A percentile compares a stretch with the other conserved stretches of the same genome.
Conservation (phyloP, 2,797 vertebrate species). For the Fratercula arctica region DNA sequence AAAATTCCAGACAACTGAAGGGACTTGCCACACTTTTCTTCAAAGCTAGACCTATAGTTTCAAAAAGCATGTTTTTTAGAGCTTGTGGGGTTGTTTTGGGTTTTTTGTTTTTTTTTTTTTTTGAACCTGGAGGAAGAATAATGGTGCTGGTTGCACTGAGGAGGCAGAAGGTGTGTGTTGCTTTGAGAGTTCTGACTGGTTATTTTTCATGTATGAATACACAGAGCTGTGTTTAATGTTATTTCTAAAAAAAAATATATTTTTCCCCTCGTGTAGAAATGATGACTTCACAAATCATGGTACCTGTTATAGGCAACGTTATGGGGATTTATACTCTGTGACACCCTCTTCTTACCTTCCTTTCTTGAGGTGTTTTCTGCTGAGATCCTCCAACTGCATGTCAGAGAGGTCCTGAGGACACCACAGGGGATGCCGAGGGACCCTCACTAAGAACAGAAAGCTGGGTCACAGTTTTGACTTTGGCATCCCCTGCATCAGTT, state of each 20-base stretch:
- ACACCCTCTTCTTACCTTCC: background rate
- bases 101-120: background rate
- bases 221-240: background rate
- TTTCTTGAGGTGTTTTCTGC: background rate
- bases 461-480: background rate
- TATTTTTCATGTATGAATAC: background rate
- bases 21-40: background rate
- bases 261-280: background rate
- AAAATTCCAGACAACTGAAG: background rate
- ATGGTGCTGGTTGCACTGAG: background rate
- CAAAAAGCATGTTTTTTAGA: background rate
- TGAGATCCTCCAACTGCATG: background rate
- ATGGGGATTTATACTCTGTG: background rate
- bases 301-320: background rate
- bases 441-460: background rate
- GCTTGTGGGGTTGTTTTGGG: background rate
- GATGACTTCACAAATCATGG: background rate
- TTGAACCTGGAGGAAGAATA: background rate
- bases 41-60: background rate
- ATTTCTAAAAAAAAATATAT: background rate
- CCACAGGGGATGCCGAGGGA: rapidly evolving
- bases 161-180: background rate
- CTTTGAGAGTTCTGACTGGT: background rate
- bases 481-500: background rate
- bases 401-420: background rate